These are phyloP conservation scores for Parnassius smintheus DNA, from an alignment of 2,888 invertebrate genomes.

Conservation along the genomic window DNA sequence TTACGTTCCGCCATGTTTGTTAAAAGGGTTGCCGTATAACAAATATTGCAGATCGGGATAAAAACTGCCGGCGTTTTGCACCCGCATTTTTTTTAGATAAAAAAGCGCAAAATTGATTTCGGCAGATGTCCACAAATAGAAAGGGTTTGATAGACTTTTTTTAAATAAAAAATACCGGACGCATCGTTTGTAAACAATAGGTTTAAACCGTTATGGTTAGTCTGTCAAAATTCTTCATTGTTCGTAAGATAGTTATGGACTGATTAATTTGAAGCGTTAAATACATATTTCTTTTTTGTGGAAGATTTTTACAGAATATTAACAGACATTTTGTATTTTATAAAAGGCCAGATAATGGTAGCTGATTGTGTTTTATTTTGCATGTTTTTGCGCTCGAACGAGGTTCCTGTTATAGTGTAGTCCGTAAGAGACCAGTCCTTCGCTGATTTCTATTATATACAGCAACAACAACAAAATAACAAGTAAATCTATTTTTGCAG, in stretches of 20 bases:
- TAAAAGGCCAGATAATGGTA: neutral
- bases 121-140: constrained; percentile 78
- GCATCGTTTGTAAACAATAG: constrained; percentile 68
- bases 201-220: constrained; percentile 63
- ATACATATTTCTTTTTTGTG: constrained; percentile 36
- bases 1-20: constrained; percentile 68
- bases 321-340: constrained; percentile 21
- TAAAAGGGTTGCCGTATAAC: constrained; percentile 75
- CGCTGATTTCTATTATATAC: too few species aligned
- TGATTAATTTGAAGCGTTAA: constrained; percentile 48
- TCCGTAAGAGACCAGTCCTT: too few species aligned
- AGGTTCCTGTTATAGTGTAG: too few species aligned
- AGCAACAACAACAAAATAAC: too few species aligned
- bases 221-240: constrained; percentile 67
- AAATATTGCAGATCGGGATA: constrained; percentile 63
- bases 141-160: constrained; percentile 71
- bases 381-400: neutral
- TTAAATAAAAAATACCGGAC: constrained; percentile 58
- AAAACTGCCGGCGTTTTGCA: constrained; percentile 69
- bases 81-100: constrained; percentile 62
- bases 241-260: constrained; percentile 56
- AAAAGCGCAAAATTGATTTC: constrained; percentile 79
- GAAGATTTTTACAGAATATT: constrained; percentile 36
- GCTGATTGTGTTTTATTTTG: neutral
- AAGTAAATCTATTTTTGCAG: too few species aligned